These are phyloP conservation scores for Aulostomus chinensis DNA, from an alignment of 2,797 vertebrate species.

Conservation along the genomic window DNA sequence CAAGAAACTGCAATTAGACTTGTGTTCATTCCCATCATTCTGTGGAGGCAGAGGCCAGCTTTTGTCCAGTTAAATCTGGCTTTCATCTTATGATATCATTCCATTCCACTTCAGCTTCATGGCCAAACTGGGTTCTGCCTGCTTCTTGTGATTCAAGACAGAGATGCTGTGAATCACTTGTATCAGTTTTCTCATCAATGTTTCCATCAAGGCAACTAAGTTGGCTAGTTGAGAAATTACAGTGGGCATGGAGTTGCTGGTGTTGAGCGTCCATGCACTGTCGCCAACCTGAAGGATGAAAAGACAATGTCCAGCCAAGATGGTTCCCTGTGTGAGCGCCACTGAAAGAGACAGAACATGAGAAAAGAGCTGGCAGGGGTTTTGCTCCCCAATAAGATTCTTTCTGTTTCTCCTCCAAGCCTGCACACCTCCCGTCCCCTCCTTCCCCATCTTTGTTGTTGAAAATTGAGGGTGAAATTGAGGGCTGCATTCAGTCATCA, in stretches of 20 bases:
- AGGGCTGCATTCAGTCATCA: slow-evolving; percentile 72
- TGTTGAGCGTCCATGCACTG: slow-evolving; percentile 25
- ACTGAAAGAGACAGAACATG: slow-evolving; percentile 51
- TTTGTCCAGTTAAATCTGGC: slow-evolving; percentile 20
- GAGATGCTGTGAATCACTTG: slow-evolving; percentile 14
- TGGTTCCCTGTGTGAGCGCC: slow-evolving; percentile 70
- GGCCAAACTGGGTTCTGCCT: slow-evolving; percentile 15
- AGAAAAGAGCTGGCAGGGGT: slow-evolving; percentile 69
- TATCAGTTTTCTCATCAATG: slow-evolving; percentile 13
- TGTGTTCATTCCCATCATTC: not conserved
- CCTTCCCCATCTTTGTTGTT: slow-evolving; percentile 68
- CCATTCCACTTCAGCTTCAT: slow-evolving; percentile 25
- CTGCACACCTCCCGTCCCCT: slow-evolving; percentile 37
- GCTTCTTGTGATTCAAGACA: slow-evolving; percentile 8
- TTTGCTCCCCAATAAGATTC: slow-evolving; percentile 63
- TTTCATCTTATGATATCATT: slow-evolving; percentile 27
- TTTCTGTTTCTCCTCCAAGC: slow-evolving; percentile 57
- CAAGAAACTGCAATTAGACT: too few species aligned
- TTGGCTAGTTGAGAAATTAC: slow-evolving; percentile 39
- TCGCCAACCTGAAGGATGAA: slow-evolving; percentile 57
- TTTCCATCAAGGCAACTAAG: slow-evolving; percentile 19
- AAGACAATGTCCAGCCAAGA: slow-evolving; percentile 75
- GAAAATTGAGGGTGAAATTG: slow-evolving; percentile 77
- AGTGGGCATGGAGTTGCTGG: slow-evolving; percentile 37
- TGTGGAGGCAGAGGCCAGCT: slow-evolving; percentile 5